Base-by-base conservation (phyloP, 2,113 vertebrate species). In the Seriola quinqueradiata region DNA sequence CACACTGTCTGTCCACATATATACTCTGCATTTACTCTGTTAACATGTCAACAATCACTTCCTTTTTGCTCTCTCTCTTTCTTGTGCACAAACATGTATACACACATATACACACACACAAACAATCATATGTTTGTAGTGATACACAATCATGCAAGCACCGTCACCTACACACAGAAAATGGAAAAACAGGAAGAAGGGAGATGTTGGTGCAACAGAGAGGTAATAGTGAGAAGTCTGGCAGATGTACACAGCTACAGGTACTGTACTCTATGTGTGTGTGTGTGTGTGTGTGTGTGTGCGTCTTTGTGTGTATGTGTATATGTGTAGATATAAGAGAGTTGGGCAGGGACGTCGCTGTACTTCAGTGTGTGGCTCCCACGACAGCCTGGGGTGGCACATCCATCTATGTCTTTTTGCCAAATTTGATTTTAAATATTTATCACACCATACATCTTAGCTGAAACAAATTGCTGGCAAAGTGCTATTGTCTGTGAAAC, bases 391-490 rank as follows among this genome's bases (percentile, higher is more conserved):
- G 92, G 92, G 94, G 95, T 94, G 90, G 36, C 92, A 91, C 97
- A 99, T 99, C 96, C 96, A 97, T 99, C 98, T 98, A 94, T 97
- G 98, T 98, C 97, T 96, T 97, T 97, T 99, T 97, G 97, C 97
- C 96, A 98, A 98, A 99, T 99, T 99, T 99, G 97, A 99, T 99
- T 99, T 99, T 99, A 99, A 99, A 99, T 99, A 99, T 99, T 99
- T 99, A 99, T 97, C 97, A 95, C 96, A 92, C 96, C 97, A 97
- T 99, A 98, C 92, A 97, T 99, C 98, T 99, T 97, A 95, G 92
- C 95, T 94, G 96, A 95, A 97, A 93, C 96, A 99, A 99, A 99
- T 99, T 97, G 97, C 96, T 96, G 96, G 97, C 95, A 96, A 98
- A 99, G 96, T 97, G 96, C 96, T 97, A 97, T 97, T 99, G 97